Evolutionary conservation across 2,888 invertebrate species (phyloP).

Genomic region (Drosophila robusta): DNA sequence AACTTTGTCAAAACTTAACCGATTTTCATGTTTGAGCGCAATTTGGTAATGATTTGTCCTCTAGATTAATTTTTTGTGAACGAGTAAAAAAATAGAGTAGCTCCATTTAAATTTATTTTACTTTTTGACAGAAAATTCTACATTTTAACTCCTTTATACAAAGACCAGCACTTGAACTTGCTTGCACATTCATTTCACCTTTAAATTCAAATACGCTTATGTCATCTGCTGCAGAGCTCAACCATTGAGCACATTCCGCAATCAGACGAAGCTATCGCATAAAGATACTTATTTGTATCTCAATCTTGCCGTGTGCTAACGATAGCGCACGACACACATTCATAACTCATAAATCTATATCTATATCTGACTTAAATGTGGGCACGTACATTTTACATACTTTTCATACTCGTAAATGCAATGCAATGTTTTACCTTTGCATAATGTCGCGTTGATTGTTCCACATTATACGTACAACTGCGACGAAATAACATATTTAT

Average conservation of each 20-base stretch:
- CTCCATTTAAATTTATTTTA: not conserved
- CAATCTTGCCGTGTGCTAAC: constrained; percentile 12
- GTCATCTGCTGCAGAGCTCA: constrained; percentile 85
- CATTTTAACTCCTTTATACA: not conserved
- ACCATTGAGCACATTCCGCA: constrained; percentile 85
- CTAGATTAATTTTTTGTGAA: too few species aligned
- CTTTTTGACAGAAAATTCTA: not conserved
- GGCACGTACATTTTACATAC: constrained; percentile 62
- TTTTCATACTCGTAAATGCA: constrained; percentile 41
- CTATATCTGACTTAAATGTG: constrained; percentile 18
- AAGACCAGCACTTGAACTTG: constrained; percentile 1
- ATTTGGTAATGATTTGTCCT: too few species aligned
- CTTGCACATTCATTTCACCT: constrained; percentile 10
- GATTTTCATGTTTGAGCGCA: too few species aligned
- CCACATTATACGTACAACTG: constrained; percentile 83
- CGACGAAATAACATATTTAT: constrained; percentile 83
- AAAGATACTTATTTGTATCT: constrained; percentile 72
- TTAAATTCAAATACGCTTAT: constrained; percentile 3
- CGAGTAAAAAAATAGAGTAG: too few species aligned
- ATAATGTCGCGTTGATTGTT: constrained; percentile 83
- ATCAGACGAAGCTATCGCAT: constrained; percentile 86
- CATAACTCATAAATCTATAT: constrained; percentile 8
- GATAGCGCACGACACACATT: not conserved
- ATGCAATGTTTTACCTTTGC: constrained; percentile 82
- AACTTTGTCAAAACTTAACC: too few species aligned